Evolutionary conservation across 2,113 vertebrate species (phyloP).

Genomic region (Uria aalge): DNA sequence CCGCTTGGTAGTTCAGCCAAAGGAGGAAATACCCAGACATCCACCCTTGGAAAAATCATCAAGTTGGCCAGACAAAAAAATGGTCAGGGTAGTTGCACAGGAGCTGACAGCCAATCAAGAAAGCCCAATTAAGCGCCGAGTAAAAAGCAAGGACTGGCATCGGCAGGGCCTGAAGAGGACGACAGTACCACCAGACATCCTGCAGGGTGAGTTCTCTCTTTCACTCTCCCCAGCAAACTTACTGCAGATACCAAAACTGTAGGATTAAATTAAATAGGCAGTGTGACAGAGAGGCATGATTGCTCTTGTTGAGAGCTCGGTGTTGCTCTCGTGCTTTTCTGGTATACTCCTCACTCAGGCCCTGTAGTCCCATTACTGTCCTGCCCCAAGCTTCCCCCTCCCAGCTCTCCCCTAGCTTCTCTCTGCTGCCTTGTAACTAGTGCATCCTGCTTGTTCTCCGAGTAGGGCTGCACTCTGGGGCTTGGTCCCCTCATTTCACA

Average conservation of each 20-base stretch:
- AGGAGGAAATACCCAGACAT: slow-evolving; percentile 11
- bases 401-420: not conserved
- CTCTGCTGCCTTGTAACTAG: not conserved
- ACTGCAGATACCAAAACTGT: not conserved
- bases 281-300: not conserved
- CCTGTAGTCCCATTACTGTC: not conserved
- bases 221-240: not conserved
- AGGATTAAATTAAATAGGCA: not conserved
- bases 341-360: not conserved
- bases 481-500: not conserved
- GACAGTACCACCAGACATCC: slow-evolving; percentile 60
- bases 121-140: not conserved
- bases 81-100: not conserved
- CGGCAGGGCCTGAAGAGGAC: slow-evolving; percentile 73
- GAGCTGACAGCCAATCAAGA: not conserved
- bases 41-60: slow-evolving; percentile 73
- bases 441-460: not conserved
- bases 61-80: slow-evolving; percentile 71
- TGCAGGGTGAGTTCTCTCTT: slow-evolving; percentile 22
- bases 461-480: not conserved
- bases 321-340: not conserved
- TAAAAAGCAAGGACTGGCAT: slow-evolving; percentile 74
- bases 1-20: not conserved
- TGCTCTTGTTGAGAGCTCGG: not conserved
- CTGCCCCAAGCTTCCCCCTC: not conserved